Conservation (phyloP, 2,113 vertebrate genomes). For the Lophura nycthemera region DNA sequence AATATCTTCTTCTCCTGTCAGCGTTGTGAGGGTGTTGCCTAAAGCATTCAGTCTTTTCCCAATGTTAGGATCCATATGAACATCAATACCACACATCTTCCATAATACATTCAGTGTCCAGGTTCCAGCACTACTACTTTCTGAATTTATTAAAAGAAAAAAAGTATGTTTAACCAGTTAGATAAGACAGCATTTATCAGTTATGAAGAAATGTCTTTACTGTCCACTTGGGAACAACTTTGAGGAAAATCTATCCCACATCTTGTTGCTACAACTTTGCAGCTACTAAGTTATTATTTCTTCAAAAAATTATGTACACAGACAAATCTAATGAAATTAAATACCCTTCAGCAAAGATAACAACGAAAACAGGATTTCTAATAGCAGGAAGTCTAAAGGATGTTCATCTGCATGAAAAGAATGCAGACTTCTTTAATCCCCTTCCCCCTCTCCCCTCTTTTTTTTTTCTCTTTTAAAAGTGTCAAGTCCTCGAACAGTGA, state of each 20-base stretch:
- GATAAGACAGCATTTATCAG: not conserved
- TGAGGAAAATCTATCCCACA: not conserved
- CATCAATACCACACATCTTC: slow-evolving; percentile 99
- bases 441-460: no score
- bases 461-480: not conserved
- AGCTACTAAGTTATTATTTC: not conserved
- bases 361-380: not conserved
- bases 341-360: not conserved
- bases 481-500: not conserved
- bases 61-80: slow-evolving; percentile 99
- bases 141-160: slow-evolving; percentile 65
- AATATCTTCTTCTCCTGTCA: slow-evolving; percentile 94
- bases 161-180: not conserved
- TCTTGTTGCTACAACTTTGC: not conserved
- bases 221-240: not conserved
- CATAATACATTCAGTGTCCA: slow-evolving; percentile 97
- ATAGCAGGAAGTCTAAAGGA: not conserved
- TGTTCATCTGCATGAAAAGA: not conserved
- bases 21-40: slow-evolving; percentile 93
- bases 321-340: not conserved
- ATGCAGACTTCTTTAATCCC: not conserved
- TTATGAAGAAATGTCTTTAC: not conserved
- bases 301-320: not conserved
- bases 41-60: slow-evolving; percentile 95
- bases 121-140: slow-evolving; percentile 96